Evolutionary conservation across 2,797 vertebrate genomes (phyloP).

Genomic region (Phrynocephalus forsythii): DNA sequence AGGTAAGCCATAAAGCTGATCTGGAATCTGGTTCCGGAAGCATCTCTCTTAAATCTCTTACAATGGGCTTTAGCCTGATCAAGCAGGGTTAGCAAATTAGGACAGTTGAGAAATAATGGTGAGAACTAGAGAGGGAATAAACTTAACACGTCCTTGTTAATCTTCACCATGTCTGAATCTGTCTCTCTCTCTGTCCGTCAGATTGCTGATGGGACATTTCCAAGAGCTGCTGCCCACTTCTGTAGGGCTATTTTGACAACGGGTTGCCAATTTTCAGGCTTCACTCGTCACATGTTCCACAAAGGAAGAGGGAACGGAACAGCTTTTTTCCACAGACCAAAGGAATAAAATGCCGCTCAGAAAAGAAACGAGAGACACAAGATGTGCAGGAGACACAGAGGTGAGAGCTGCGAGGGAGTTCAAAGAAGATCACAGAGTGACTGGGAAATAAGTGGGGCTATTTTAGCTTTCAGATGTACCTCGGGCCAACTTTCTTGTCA

Average conservation of each 20-base stretch:
- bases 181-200: neutral
- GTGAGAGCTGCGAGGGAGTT: neutral
- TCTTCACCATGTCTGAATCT: neutral
- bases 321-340: neutral
- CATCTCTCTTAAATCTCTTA: no score
- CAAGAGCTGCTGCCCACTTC: neutral
- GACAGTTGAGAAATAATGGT: neutral
- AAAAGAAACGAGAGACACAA: neutral
- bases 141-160: neutral
- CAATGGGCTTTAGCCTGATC: neutral
- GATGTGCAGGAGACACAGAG: neutral
- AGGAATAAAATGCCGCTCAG: neutral
- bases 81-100: neutral
- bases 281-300: neutral
- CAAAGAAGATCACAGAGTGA: neutral
- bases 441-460: neutral
- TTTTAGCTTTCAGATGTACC: neutral
- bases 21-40: no score
- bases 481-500: neutral
- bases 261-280: neutral
- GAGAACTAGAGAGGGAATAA: neutral
- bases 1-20: no score
- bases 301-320: neutral
- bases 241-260: neutral
- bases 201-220: neutral